phyloP scores from a whole-genome alignment of 2,113 vertebrate genomes.

The Melanotaenia duboulayi region DNA sequence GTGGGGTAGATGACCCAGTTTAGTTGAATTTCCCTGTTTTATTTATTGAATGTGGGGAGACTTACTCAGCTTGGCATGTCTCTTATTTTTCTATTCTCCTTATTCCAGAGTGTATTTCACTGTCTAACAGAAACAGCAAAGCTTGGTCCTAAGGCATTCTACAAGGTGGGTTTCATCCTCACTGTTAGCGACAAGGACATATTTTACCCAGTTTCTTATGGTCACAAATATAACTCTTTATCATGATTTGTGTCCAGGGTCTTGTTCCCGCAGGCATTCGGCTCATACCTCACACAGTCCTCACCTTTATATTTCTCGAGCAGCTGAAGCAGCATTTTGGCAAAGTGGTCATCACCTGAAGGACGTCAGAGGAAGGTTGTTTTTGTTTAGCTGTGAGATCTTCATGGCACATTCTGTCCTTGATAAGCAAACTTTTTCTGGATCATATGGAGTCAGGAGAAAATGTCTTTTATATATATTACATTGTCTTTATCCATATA shows the following conservation, averaged over 20 bases:
- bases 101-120: slow-evolving; percentile 83
- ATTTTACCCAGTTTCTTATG: not conserved
- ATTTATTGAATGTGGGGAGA: slow-evolving; percentile 19
- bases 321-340: slow-evolving; percentile 82
- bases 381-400: not conserved
- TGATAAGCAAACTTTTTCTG: not conserved
- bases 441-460: not conserved
- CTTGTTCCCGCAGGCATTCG: slow-evolving; percentile 82
- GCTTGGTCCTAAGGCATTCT: slow-evolving; percentile 86
- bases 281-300: slow-evolving; percentile 82
- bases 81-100: slow-evolving; percentile 37
- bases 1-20: not conserved
- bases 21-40: slow-evolving; percentile 24
- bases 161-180: slow-evolving; percentile 80
- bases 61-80: slow-evolving; percentile 17
- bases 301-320: slow-evolving; percentile 82
- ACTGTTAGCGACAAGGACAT: not conserved
- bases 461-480: not conserved
- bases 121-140: slow-evolving; percentile 85
- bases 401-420: not conserved
- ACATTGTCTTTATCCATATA: not conserved
- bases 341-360: slow-evolving; percentile 69
- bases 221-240: not conserved
- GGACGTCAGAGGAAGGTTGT: not conserved
- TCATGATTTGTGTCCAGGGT: slow-evolving; percentile 67